Percentiles rank a stretch among this genome's conserved stretches.
phyloP scores from a whole-genome alignment of 92 coral and sea anemone genomes.

The Montipora capitata region DNA sequence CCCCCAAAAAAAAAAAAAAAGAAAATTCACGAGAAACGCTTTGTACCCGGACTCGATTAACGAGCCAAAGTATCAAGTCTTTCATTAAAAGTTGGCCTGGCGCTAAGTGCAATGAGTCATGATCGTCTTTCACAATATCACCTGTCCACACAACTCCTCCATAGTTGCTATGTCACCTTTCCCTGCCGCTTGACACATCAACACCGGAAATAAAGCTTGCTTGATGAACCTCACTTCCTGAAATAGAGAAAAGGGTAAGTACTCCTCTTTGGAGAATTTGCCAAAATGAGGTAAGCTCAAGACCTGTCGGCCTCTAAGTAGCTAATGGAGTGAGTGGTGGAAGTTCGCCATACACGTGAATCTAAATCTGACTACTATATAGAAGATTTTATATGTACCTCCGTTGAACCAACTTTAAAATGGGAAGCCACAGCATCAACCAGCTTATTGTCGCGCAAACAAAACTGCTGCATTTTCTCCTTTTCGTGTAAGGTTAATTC shows the following conservation, averaged over 20 bases:
- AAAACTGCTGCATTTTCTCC: conserved; percentile 83
- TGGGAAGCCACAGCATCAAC: conserved; percentile 91
- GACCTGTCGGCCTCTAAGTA: too few species aligned
- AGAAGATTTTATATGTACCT: conserved; percentile 40
- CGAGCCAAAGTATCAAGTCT: too few species aligned
- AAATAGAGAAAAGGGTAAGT: background rate
- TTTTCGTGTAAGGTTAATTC: conserved; percentile 85
- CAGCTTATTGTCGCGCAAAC: conserved; percentile 90
- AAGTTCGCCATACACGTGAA: too few species aligned
- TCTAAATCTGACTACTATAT: too few species aligned
- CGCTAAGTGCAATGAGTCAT: too few species aligned
- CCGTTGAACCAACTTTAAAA: conserved; percentile 90
- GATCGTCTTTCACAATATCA: background rate
- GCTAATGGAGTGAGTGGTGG: too few species aligned
- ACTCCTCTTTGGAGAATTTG: too few species aligned
- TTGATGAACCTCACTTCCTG: conserved; percentile 97
- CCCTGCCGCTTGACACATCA: conserved; percentile 96
- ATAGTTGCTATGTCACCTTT: conserved; percentile 83
- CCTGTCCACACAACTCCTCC: conserved; percentile 90
- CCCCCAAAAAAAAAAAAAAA: too few species aligned
- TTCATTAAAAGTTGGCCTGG: too few species aligned
- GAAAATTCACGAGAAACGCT: too few species aligned
- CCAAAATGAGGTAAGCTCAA: too few species aligned
- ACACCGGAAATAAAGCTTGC: conserved; percentile 92
- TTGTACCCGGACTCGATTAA: too few species aligned